Evolutionary conservation across 1,140 invertebrate genomes (phyloP), one percentile per base, ranked within the genome.

Genomic region (Bombus haemorrhoidalis): DNA sequence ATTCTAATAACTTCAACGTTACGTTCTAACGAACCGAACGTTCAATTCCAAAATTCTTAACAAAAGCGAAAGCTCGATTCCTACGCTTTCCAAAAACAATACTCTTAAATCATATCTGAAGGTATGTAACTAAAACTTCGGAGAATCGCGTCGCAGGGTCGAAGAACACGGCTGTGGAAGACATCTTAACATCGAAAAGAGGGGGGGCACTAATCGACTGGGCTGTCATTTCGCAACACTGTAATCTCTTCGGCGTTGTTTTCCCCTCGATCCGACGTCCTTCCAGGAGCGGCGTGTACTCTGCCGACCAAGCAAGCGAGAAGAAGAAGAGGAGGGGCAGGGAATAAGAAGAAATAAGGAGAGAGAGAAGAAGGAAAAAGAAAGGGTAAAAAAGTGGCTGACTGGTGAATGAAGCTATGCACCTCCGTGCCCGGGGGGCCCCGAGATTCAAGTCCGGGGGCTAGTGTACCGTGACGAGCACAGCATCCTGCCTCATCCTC

Each of bases 391-490:
- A 86, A 84, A 83, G 85, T 59, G 71, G 84, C 80, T 80, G 75
- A 84, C 88, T 85, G 86, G 79, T 89, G 81, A 89, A 89, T 81
- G 86, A 87, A 89, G 81, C 85, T 88, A 91, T 87, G 80, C 77
- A 86, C 79, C 84, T 88, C 86, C 88, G 88, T 92, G 90, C 89
- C 93, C 92, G 89, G 91, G 93, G 92, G 92, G 91, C 89, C 87
- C 86, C 25, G 86, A 90, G 91, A 93, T 93, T 93, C 93, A 93
- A 93, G 93, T 93, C 92, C 92, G 89, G 92, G 90, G 93, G 91
- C 93, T 92, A 94, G 93, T 93, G 91, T 94, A 93, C 93, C 93
- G 92, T 94, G 93, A 94, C 93, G 93, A 85, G 91, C 90, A 87
- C 92, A 93, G 92, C 93, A 94, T 93, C 91, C 91, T 91, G 88